Percentiles rank a stretch among this genome's conserved stretches.
Evolutionary conservation across 2,113 vertebrate species (phyloP).

Genomic region (Campylorhamphus procurvoides): DNA sequence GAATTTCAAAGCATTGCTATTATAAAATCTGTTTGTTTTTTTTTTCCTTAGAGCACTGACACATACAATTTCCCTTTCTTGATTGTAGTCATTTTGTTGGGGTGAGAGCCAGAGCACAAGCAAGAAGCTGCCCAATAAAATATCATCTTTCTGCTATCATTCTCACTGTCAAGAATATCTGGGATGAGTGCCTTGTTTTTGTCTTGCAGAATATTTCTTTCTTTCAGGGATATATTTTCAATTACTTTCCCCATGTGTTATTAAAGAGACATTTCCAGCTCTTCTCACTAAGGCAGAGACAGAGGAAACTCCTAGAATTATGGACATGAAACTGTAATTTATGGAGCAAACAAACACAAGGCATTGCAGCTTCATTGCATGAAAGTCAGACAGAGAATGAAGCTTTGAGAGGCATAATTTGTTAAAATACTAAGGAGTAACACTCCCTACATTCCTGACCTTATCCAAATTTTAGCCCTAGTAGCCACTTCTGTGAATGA

Average conservation of each 20-base stretch:
- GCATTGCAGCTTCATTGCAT: neutral
- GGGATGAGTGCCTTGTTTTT: neutral
- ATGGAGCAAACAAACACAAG: constrained; percentile 24
- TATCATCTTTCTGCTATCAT: constrained; percentile 16
- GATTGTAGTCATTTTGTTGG: constrained; percentile 24
- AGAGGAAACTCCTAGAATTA: neutral
- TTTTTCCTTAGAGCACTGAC: constrained; percentile 30
- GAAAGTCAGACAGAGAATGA: constrained; percentile 2
- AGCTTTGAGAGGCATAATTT: neutral
- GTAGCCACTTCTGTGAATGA: neutral
- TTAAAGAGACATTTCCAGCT: neutral
- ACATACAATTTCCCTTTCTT: constrained; percentile 34
- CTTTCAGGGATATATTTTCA: constrained; percentile 31
- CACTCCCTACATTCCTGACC: constrained; percentile 1
- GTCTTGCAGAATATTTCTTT: neutral
- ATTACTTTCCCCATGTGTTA: neutral
- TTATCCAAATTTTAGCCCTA: constrained; percentile 32
- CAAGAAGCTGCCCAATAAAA: constrained; percentile 35
- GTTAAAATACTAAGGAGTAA: constrained; percentile 21
- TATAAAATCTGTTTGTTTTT: constrained; percentile 19
- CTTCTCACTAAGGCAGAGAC: neutral
- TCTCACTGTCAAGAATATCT: constrained; percentile 20
- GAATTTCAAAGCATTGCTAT: constrained; percentile 26
- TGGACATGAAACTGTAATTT: neutral
- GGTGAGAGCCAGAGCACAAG: constrained; percentile 6